phyloP scores from a whole-genome alignment of 2,113 vertebrate genomes.

The Bettongia penicillata region DNA sequence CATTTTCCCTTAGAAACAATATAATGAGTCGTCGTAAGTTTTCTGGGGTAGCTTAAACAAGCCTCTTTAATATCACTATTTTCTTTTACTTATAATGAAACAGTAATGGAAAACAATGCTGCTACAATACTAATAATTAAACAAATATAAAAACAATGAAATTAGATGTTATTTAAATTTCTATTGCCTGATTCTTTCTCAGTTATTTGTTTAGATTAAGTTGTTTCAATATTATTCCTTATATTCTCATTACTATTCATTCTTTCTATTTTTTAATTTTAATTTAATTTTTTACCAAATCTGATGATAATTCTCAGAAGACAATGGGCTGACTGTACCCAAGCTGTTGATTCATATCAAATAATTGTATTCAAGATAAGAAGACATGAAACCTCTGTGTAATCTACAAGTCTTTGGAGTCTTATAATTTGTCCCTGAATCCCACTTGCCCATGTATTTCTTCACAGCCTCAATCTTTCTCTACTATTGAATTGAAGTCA shows the following conservation, averaged over 20 bases:
- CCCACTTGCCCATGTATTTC: too few species aligned
- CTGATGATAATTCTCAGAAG: too few species aligned
- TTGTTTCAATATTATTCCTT: background rate
- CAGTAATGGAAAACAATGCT: conserved; percentile 5
- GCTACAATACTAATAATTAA: conserved; percentile 5
- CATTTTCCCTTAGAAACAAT: background rate
- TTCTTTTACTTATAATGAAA: conserved; percentile 39
- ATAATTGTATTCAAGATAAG: background rate
- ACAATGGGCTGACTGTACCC: too few species aligned
- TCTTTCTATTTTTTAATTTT: background rate
- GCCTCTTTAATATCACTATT: background rate
- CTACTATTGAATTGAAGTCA: background rate
- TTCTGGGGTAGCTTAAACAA: background rate
- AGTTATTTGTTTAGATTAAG: background rate
- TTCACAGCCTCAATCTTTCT: too few species aligned
- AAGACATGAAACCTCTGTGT: background rate
- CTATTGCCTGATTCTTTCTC: background rate
- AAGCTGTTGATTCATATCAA: background rate
- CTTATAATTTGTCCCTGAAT: background rate
- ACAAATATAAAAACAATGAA: conserved; percentile 11
- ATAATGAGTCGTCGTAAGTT: conserved; percentile 7
- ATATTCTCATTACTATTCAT: background rate
- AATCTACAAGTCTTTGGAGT: background rate
- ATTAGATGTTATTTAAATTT: background rate
- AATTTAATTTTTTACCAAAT: too few species aligned